phyloP scores from a whole-genome alignment of 2,797 vertebrate genomes.

The Cottoperca gobio region DNA sequence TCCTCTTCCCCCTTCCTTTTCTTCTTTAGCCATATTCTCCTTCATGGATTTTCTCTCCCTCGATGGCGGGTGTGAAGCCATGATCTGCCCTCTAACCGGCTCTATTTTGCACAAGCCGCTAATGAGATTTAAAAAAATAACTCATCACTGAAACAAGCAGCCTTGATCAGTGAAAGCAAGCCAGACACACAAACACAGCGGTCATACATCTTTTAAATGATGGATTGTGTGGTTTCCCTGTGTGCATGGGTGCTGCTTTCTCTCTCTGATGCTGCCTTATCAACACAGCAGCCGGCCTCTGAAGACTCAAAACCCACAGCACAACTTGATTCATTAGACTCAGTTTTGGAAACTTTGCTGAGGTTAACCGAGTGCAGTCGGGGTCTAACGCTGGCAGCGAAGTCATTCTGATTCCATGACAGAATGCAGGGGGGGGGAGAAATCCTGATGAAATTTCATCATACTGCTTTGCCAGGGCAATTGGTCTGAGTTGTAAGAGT shows the following conservation, averaged over 20 bases:
- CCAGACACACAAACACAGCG: slow-evolving; percentile 31
- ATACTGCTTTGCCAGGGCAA: slow-evolving; percentile 29
- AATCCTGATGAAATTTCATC: slow-evolving; percentile 55
- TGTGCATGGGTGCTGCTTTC: neutral
- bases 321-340: slow-evolving; percentile 40
- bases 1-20: neutral
- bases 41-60: slow-evolving; percentile 24
- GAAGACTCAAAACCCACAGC: slow-evolving; percentile 31
- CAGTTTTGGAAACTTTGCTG: slow-evolving; percentile 19
- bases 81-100: slow-evolving; percentile 33
- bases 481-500: slow-evolving; percentile 29
- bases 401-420: slow-evolving; percentile 32
- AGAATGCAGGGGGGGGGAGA: neutral
- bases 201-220: slow-evolving; percentile 32
- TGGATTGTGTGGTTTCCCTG: slow-evolving; percentile 37
- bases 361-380: slow-evolving; percentile 30
- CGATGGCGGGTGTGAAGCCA: neutral
- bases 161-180: slow-evolving; percentile 41
- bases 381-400: slow-evolving; percentile 33
- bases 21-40: neutral
- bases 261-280: slow-evolving; percentile 40
- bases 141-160: slow-evolving; percentile 25
- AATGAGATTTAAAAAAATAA: slow-evolving; percentile 26
- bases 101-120: slow-evolving; percentile 14
- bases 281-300: slow-evolving; percentile 35